Conservation (phyloP, 2,888 invertebrate species). For the Andrena praecox region DNA sequence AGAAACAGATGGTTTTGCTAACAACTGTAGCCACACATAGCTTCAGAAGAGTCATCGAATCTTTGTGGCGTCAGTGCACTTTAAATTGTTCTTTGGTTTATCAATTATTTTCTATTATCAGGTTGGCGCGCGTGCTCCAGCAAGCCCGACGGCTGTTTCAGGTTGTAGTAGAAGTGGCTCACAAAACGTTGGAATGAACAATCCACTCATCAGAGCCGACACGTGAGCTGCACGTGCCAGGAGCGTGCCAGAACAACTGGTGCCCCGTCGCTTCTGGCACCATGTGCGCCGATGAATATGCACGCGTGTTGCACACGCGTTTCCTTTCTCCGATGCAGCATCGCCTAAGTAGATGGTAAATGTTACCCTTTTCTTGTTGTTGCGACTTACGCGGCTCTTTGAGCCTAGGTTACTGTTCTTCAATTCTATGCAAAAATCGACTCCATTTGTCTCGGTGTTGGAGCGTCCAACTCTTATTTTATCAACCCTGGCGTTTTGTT, state of each 20-base stretch:
- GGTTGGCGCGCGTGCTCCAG: conserved; percentile 24
- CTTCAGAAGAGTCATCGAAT: background rate
- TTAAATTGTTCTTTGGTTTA: conserved; percentile 17
- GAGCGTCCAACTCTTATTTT: background rate
- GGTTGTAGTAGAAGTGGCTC: conserved; percentile 48
- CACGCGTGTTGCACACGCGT: conserved; percentile 46
- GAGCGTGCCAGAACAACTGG: conserved; percentile 83
- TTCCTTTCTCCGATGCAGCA: conserved; percentile 31
- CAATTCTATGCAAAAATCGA: background rate
- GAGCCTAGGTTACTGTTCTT: background rate
- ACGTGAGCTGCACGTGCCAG: conserved; percentile 83
- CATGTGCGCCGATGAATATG: conserved; percentile 76
- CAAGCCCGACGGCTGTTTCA: conserved; percentile 48
- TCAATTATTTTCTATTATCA: conserved; percentile 65
- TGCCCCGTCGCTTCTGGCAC: conserved; percentile 79
- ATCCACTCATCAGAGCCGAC: conserved; percentile 82
- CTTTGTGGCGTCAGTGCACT: background rate
- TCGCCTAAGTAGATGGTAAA: conserved; percentile 15
- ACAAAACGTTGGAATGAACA: conserved; percentile 82
- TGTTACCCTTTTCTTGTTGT: conserved; percentile 32
- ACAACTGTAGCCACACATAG: background rate
- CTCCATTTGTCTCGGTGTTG: background rate
- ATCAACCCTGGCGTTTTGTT: too few relatives aligned
- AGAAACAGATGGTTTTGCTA: background rate
- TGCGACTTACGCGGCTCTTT: background rate